phyloP scores from a whole-genome alignment of 2,113 vertebrate genomes.

The Clinocottus analis region DNA sequence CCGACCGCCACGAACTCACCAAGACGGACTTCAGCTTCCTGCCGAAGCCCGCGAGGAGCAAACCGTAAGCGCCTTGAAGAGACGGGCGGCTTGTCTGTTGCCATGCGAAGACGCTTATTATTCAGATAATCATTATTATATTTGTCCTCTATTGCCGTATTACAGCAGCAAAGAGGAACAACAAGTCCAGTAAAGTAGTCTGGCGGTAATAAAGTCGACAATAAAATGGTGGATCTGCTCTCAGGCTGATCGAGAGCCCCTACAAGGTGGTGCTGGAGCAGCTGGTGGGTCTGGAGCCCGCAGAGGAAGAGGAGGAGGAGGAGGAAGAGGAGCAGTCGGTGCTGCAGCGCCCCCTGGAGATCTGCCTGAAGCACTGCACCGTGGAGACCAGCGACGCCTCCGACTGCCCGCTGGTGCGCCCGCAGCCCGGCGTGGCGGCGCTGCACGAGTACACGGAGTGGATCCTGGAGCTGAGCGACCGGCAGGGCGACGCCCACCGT shows the following conservation, averaged over 20 bases:
- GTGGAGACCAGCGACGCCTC: constrained; percentile 80
- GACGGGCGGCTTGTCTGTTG: too few relatives aligned
- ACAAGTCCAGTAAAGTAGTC: too few relatives aligned
- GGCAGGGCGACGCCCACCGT: constrained; percentile 78
- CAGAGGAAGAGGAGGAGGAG: constrained; percentile 42
- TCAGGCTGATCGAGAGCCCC: constrained; percentile 88
- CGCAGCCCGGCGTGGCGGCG: constrained; percentile 86
- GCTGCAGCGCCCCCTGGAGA: constrained; percentile 90
- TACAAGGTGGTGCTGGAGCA: constrained; percentile 93
- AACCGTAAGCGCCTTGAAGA: constrained; percentile 81
- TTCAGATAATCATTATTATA: too few relatives aligned
- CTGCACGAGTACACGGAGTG: constrained; percentile 92
- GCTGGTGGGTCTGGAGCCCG: constrained; percentile 81
- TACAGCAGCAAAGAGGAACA: too few relatives aligned
- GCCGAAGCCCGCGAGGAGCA: constrained; percentile 83
- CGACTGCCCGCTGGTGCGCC: constrained; percentile 86
- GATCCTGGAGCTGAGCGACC: constrained; percentile 77
- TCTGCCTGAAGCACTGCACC: constrained; percentile 90
- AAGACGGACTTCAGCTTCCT: constrained; percentile 82
- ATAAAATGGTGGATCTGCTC: too few relatives aligned
- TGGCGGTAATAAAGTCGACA: too few relatives aligned
- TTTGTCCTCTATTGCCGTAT: too few relatives aligned
- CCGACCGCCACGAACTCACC: constrained; percentile 40
- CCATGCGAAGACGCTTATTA: too few relatives aligned
- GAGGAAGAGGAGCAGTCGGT: constrained; percentile 74